These are phyloP conservation scores for Nysson spinosus DNA, from an alignment of 2,888 invertebrate genomes.

Conservation along the genomic window DNA sequence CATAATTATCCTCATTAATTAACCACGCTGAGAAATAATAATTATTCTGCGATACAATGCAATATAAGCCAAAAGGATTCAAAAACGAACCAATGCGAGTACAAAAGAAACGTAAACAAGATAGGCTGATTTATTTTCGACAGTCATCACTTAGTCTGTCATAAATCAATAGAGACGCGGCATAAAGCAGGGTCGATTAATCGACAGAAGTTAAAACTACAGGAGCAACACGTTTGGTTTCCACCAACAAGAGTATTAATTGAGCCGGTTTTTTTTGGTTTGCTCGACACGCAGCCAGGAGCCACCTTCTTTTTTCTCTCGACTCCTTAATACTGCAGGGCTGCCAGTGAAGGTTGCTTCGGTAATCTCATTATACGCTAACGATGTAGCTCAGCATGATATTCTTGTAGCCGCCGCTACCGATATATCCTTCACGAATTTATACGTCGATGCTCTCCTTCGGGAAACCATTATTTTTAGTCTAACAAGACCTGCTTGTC, in stretches of 20 bases:
- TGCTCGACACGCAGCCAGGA: slow-evolving; percentile 25
- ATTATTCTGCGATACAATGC: no score
- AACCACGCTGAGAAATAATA: no score
- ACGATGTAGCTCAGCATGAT: slow-evolving; percentile 65
- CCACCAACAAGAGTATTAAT: slow-evolving; percentile 36
- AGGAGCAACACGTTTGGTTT: slow-evolving; percentile 26
- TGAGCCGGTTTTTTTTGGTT: slow-evolving; percentile 42
- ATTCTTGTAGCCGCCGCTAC: slow-evolving; percentile 48
- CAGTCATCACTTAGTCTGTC: slow-evolving; percentile 6
- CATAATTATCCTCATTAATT: no score
- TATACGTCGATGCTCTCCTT: slow-evolving; percentile 10
- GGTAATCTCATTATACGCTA: slow-evolving; percentile 68
- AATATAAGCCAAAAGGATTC: no score
- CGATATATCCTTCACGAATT: slow-evolving; percentile 25
- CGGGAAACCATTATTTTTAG: slow-evolving; percentile 15
- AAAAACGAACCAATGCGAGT: no score
- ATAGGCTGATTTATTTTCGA: slow-evolving; percentile 13
- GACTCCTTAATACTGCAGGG: slow-evolving; percentile 26
- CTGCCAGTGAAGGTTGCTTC: slow-evolving; percentile 27
- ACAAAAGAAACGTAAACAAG: not conserved
- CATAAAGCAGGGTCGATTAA: slow-evolving; percentile 26
- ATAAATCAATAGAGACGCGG: slow-evolving; percentile 24
- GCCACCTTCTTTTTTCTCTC: slow-evolving; percentile 22
- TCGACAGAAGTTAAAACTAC: slow-evolving; percentile 14
- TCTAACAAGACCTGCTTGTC: no score